Base-by-base conservation (phyloP, 1,140 invertebrate species). In the Yoshiicerus persimilis region DNA sequence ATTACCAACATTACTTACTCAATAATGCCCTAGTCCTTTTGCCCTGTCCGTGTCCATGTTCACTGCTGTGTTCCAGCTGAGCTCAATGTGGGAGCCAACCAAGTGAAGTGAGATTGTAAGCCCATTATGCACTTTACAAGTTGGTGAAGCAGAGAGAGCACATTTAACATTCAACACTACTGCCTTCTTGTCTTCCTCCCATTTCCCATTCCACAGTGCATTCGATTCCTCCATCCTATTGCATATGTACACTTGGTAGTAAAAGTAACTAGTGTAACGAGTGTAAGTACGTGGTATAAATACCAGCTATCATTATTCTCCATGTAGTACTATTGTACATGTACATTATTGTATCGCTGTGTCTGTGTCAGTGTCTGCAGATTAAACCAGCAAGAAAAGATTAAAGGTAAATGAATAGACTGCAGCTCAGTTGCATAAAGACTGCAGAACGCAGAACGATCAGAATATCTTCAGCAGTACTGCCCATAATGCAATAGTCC, bases 1-100 rank as follows among this genome's bases (percentile, higher is more conserved):
- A 80, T 80, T 80, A 80, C 75, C 32, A 80, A 80, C 75, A 80
- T 80, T 80, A 80, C 75, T 80, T 80, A 80, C 75, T 80, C 34
- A 80, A 80, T 80, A 80, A 80, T 80, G 75, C 75, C 75, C 75
- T 38, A 80, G 75, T 80, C 75, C 75, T 80, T 80, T 80, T 80
- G 66, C 75, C 75, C 75, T 80, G 32, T 80, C 64, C 64, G 64
- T 70, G 64, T 70, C 75, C 75, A 80, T 80, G 75, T 80, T 80
- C 34, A 25, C 30, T 80, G 75, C 75, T 80, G 75, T 80, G 66
- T 70, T 70, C 66, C 66, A 70, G 66, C 66, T 70, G 75, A 80
- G 75, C 75, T 80, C 16, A 36, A 80, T 36, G 75, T 80, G 34
- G 75, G 75, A 70, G 66, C 66, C 66, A 70, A 80, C 75, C 34